phyloP scores from a whole-genome alignment of 2,888 invertebrate species.

The Anthophora plumipes region DNA sequence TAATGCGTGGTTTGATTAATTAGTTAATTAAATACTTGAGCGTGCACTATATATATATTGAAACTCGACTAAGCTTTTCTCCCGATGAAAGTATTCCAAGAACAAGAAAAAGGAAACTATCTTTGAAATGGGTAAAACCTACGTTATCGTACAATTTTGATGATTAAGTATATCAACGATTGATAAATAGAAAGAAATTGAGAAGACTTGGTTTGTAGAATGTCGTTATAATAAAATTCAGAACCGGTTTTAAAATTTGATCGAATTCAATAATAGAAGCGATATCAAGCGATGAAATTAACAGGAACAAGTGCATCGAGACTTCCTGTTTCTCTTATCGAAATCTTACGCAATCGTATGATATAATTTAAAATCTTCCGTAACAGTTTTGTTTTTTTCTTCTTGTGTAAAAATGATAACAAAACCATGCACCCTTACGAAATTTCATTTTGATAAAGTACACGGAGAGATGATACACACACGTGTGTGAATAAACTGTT shows the following conservation, averaged over 20 bases:
- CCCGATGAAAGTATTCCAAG: too few species aligned
- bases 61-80: neutral
- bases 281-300: constrained; percentile 16
- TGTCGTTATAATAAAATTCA: too few species aligned
- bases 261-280: too few species aligned
- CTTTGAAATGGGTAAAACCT: too few species aligned
- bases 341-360: constrained; percentile 30
- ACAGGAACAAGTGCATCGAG: neutral
- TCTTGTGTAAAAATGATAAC: constrained; percentile 27
- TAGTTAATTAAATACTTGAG: constrained; percentile 24
- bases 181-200: too few species aligned
- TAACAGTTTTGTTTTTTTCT: constrained; percentile 1
- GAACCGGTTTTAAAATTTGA: too few species aligned
- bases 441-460: neutral
- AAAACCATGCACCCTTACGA: neutral
- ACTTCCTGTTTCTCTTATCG: constrained; percentile 32
- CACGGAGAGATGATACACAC: too few species aligned
- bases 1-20: constrained; percentile 22
- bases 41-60: neutral
- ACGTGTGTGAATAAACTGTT: neutral
- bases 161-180: too few species aligned
- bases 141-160: too few species aligned
- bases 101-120: too few species aligned
- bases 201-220: too few species aligned
- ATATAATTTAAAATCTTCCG: constrained; percentile 27